Evolutionary conservation across 1,140 invertebrate species (phyloP), one percentile per base, ranked within the genome.

Genomic region (Achroia grisella): DNA sequence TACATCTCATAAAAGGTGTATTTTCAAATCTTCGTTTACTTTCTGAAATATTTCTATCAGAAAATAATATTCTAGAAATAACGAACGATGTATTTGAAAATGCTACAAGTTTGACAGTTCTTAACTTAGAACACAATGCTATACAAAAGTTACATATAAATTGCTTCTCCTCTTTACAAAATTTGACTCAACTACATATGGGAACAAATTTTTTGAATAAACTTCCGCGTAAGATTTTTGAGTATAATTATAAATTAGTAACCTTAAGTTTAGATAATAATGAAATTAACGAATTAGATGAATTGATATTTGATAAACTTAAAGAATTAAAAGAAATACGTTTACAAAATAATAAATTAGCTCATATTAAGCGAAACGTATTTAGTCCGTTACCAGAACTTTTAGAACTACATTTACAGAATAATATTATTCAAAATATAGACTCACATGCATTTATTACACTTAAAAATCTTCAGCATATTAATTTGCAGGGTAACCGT

Each of bases 221-320:
- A 31, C 87, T 97, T 46, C 93, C 94, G 4, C 85, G 87, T 12
- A 90, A 91, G 49, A 87, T 96, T 57, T 93, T 97, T 63, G 86
- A 90, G 43, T 87, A 89, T 51, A 95, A 93, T 67, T 86, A 87
- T 33, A 92, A 92, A 61, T 87, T 97, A 9, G 91, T 92, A 4
- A 94, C 94, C 3, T 84, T 99, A 29, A 97, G 94, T 53, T 80
- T 98, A 58, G 96, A 98, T 86, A 93, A 95, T 57, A 99, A 98
- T 86, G 91, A 91, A 75, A 94, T 99, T 32, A 88, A 88, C 4
- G 91, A 94, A 58, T 80, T 99, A 39, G 89, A 94, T 61, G 90
- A 91, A 6, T 92, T 92, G 13, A 91, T 93, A 52, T 97, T 97
- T 72, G 84, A 91, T 48, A 92, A 91, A 66, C 87, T 93, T 41